Evolutionary conservation across 2,797 vertebrate genomes (phyloP).

Genomic region (Intellagama lesueurii): DNA sequence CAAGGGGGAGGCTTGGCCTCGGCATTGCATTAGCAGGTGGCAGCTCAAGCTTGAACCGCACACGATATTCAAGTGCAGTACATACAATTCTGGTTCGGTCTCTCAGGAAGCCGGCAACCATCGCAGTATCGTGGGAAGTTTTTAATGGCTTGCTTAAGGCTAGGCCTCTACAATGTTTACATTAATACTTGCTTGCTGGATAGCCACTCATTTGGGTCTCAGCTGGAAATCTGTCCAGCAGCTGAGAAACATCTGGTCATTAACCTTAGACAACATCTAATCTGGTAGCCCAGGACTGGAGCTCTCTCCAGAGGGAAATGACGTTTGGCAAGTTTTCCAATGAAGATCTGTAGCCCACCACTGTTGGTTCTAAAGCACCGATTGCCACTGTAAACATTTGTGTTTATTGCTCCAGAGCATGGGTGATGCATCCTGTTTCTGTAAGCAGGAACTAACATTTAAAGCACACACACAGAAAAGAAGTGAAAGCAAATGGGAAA

Average conservation of each 20-base stretch:
- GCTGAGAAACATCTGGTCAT: constrained; percentile 79
- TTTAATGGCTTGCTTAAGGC: constrained; percentile 68
- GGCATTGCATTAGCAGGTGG: constrained; percentile 68
- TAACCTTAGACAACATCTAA: constrained; percentile 73
- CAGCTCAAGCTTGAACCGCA: constrained; percentile 58
- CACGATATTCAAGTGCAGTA: constrained; percentile 49
- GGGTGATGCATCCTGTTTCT: not conserved
- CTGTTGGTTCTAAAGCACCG: not conserved
- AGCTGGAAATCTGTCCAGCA: constrained; percentile 74
- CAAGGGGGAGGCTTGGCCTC: constrained; percentile 48
- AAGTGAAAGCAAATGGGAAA: not conserved
- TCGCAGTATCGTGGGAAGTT: constrained; percentile 70
- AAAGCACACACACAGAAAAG: not conserved
- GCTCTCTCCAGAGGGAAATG: constrained; percentile 59
- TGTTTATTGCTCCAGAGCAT: not conserved
- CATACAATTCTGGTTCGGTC: constrained; percentile 53
- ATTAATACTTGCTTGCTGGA: constrained; percentile 70
- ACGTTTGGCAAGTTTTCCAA: constrained; percentile 61
- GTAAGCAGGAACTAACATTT: accelerated
- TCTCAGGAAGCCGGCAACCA: constrained; percentile 49
- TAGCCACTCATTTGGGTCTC: constrained; percentile 66
- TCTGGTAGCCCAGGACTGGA: constrained; percentile 74
- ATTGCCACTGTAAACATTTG: not conserved
- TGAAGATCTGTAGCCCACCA: not conserved
- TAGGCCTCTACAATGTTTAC: constrained; percentile 67